Conservation (phyloP, 2,113 vertebrate genomes). For the Probosciger aterrimus region DNA sequence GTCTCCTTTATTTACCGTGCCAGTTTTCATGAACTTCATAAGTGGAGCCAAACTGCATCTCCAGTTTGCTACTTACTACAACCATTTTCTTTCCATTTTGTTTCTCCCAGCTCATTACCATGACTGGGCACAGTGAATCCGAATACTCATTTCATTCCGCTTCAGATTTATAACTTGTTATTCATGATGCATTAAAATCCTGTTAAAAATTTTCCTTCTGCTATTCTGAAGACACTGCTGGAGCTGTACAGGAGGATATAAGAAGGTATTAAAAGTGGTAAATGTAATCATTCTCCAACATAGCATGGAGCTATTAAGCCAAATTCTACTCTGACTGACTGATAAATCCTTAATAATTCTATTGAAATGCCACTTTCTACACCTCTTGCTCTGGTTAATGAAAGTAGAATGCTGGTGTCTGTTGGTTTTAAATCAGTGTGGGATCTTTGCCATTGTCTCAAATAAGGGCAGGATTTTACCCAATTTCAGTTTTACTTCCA, state of each 20-base stretch:
- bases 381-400: neutral
- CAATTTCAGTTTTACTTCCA: neutral
- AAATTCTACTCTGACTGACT: neutral
- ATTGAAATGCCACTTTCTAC: neutral
- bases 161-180: neutral
- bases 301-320: neutral
- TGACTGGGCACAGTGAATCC: neutral
- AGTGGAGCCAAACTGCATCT: neutral
- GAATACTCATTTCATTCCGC: fast-evolving
- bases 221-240: neutral
- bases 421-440: neutral
- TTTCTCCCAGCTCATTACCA: neutral
- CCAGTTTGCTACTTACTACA: neutral
- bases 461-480: neutral
- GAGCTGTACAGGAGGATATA: neutral
- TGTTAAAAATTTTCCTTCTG: neutral
- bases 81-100: neutral
- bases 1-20: neutral
- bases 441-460: neutral
- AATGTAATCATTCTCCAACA: neutral
- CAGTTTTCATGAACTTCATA: neutral
- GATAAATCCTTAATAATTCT: neutral
- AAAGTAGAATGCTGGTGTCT: neutral
- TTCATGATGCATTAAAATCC: neutral
- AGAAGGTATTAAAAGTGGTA: neutral